Evolutionary conservation across 2,888 invertebrate genomes (phyloP).

Genomic region (Iselma pallidipennis): DNA sequence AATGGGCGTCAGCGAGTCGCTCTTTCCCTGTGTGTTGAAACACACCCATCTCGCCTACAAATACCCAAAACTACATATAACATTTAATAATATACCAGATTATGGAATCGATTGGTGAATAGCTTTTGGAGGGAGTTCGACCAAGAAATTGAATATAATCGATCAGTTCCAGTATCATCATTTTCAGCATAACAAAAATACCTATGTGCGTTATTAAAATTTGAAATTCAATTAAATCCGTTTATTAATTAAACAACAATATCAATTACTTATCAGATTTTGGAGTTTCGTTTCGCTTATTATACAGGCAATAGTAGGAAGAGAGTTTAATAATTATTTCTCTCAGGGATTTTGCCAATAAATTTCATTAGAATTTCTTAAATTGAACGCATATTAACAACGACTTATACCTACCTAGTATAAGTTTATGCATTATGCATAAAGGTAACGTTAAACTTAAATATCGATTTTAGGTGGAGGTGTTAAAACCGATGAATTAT

Average conservation of each 20-base stretch:
- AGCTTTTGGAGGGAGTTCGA: neutral
- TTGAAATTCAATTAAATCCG: neutral
- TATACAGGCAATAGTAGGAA: slow-evolving; percentile 9
- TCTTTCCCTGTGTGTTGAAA: neutral
- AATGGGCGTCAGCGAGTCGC: slow-evolving; percentile 31
- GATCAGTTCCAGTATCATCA: neutral
- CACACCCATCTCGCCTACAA: slow-evolving; percentile 21
- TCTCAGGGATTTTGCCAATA: slow-evolving; percentile 25
- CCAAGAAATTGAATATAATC: neutral
- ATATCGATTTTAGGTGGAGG: slow-evolving; percentile 42
- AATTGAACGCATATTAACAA: slow-evolving; percentile 20
- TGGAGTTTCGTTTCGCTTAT: slow-evolving; percentile 7
- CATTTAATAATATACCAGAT: slow-evolving; percentile 21
- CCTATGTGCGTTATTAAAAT: neutral
- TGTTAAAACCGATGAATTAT: slow-evolving; percentile 51
- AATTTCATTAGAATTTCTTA: slow-evolving; percentile 22
- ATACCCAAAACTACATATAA: slow-evolving; percentile 7
- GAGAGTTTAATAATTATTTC: slow-evolving; percentile 25
- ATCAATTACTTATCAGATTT: slow-evolving; percentile 22
- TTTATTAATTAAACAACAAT: slow-evolving; percentile 19
- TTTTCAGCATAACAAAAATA: neutral
- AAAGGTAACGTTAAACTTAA: slow-evolving; percentile 35
- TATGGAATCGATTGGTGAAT: neutral
- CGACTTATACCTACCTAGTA: slow-evolving; percentile 35
- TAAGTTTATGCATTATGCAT: slow-evolving; percentile 44